Evolutionary conservation across 2,888 invertebrate genomes (phyloP).

Genomic region (Zygogramma bicolorata): DNA sequence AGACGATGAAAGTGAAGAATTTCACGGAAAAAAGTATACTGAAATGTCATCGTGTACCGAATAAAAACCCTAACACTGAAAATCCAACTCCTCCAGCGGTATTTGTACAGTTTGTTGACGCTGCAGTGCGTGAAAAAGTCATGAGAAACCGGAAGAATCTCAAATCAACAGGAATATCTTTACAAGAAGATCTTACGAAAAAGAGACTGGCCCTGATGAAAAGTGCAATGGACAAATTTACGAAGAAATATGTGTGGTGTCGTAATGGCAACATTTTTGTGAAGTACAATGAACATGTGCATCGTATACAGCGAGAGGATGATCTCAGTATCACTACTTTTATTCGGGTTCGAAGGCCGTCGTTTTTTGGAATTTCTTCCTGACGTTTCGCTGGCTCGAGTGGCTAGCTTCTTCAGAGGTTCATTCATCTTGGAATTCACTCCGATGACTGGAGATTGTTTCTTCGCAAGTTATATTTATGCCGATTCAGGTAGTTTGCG

Average conservation of each 20-base stretch:
- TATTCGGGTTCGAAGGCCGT: too few relatives aligned
- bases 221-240: background rate
- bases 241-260: background rate
- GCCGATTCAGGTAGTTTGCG: too few relatives aligned
- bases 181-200: background rate
- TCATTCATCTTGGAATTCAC: too few relatives aligned
- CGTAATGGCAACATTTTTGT: background rate
- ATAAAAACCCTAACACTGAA: background rate
- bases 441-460: too few relatives aligned
- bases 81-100: background rate
- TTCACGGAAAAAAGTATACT: background rate
- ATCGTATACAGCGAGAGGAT: background rate
- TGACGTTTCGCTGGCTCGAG: too few relatives aligned
- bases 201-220: background rate
- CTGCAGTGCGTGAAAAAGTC: background rate
- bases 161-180: background rate
- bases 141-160: background rate
- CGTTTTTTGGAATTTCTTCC: too few relatives aligned
- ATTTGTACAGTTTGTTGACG: background rate
- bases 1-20: background rate
- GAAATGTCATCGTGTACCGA: slow-evolving; percentile 8
- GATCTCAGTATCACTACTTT: too few relatives aligned
- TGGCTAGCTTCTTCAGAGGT: too few relatives aligned
- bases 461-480: too few relatives aligned
- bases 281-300: background rate